phyloP scores from a whole-genome alignment of 2,113 vertebrate species.

The Noctilio leporinus region DNA sequence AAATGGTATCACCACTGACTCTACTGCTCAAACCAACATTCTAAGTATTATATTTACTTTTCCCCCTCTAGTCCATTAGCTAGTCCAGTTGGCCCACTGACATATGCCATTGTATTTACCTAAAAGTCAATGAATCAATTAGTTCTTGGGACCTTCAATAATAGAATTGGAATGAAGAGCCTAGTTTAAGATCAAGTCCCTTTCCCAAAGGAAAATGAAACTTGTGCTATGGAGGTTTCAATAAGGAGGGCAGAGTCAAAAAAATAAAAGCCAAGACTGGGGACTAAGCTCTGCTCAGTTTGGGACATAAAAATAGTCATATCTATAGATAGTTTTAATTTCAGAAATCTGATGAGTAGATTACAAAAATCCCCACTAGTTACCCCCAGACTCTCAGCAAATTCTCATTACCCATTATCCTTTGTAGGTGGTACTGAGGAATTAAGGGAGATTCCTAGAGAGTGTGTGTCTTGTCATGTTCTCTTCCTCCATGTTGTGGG shows the following conservation, averaged over 20 bases:
- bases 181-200: not conserved
- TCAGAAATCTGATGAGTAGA: not conserved
- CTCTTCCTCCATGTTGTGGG: accelerated
- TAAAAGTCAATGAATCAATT: not conserved
- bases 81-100: accelerated
- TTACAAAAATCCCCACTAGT: no score
- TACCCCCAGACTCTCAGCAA: no score
- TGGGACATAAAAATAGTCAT: no score
- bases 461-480: not conserved
- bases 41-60: no score
- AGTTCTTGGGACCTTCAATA: not conserved
- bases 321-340: not conserved
- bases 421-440: no score
- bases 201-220: not conserved
- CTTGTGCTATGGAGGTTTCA: not conserved
- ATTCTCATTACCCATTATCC: not conserved
- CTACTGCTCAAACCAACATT: accelerated
- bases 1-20: accelerated
- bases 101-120: not conserved
- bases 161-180: not conserved
- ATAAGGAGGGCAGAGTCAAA: not conserved
- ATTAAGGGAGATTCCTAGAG: not conserved
- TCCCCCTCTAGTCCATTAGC: accelerated
- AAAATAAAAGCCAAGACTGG: not conserved
- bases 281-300: no score